Percentiles rank a stretch among this genome's conserved stretches.
phyloP scores from a whole-genome alignment of 2,888 invertebrate genomes.

The Mesorhabditis sp. region DNA sequence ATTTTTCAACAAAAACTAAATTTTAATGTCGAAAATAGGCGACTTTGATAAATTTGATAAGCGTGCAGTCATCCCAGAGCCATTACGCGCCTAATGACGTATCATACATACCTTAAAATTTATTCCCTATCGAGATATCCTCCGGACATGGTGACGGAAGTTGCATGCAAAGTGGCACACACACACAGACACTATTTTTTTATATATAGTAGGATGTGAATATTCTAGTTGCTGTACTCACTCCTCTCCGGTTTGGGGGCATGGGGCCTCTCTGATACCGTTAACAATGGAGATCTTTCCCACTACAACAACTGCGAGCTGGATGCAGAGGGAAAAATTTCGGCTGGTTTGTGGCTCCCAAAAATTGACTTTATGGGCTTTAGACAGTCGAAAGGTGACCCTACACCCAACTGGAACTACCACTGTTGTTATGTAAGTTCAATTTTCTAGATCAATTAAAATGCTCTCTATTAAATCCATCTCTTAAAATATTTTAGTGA shows the following conservation, averaged over 20 bases:
- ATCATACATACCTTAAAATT: no score
- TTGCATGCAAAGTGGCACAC: no score
- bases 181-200: no score
- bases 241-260: constrained; percentile 47
- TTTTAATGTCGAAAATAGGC: no score
- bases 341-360: constrained; percentile 34
- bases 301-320: constrained; percentile 51
- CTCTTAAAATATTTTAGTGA: constrained; percentile 16
- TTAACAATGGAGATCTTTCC: constrained; percentile 46
- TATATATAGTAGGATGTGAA: no score
- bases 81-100: no score
- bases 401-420: constrained; percentile 45
- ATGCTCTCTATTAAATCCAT: not conserved
- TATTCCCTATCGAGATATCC: no score
- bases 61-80: no score
- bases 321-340: constrained; percentile 53
- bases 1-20: no score
- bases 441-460: not conserved
- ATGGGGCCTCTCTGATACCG: constrained; percentile 51
- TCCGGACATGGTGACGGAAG: no score
- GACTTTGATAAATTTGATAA: no score
- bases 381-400: constrained; percentile 49
- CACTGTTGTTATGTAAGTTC: constrained; percentile 33
- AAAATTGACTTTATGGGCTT: constrained; percentile 13
- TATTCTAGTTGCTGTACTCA: constrained; percentile 49